Percentiles rank a stretch among this genome's conserved stretches.
Conservation (phyloP, 2,888 invertebrate species). For the Gastrophysa polygoni region DNA sequence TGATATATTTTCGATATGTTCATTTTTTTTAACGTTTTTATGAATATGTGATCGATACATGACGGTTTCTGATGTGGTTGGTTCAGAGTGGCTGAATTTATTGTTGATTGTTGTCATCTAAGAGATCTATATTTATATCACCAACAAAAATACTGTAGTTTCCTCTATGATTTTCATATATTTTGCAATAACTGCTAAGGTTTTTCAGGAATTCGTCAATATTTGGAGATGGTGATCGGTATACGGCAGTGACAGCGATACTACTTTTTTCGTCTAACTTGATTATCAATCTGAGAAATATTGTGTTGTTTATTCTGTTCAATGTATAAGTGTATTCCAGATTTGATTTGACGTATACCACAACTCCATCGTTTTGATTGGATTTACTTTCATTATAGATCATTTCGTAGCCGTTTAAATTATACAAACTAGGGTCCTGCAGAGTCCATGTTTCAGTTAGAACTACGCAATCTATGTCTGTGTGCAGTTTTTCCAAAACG, state of each 20-base stretch:
- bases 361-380: not conserved
- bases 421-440: not conserved
- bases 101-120: not conserved
- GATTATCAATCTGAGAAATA: not conserved
- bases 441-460: not conserved
- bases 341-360: not conserved
- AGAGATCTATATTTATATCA: not conserved
- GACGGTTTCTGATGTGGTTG: not conserved
- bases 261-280: not conserved
- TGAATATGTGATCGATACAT: constrained; percentile 1
- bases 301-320: not conserved
- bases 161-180: not conserved
- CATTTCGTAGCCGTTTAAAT: not conserved
- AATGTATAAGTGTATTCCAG: not conserved
- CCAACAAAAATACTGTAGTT: not conserved
- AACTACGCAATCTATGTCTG: not conserved
- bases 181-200: not conserved
- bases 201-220: not conserved
- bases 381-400: not conserved
- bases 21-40: not conserved
- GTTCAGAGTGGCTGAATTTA: not conserved
- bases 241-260: not conserved
- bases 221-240: not conserved
- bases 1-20: not conserved
- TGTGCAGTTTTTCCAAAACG: not conserved